These are phyloP conservation scores for Thunnus thynnus DNA, from an alignment of 2,113 vertebrate genomes.

Conservation along the genomic window DNA sequence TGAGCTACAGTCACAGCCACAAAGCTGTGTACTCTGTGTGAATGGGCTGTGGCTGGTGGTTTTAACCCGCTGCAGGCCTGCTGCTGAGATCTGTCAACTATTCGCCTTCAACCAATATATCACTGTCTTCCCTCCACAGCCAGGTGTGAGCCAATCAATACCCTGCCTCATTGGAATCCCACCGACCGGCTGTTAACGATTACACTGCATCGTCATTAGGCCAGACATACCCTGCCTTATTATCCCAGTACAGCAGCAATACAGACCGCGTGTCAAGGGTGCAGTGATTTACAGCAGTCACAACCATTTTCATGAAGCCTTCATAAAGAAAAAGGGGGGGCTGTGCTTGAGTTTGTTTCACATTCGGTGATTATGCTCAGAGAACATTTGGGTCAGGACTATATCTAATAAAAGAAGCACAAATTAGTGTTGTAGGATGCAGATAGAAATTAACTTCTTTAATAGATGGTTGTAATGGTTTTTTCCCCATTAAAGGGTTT, in stretches of 20 bases:
- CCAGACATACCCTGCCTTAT: not conserved
- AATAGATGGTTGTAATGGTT: too few relatives aligned
- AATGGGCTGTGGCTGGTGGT: slow-evolving; percentile 39
- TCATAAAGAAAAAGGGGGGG: not conserved
- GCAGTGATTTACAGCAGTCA: not conserved
- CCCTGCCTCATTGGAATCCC: slow-evolving; percentile 38
- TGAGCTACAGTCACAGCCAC: not conserved
- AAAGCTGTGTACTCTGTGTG: slow-evolving; percentile 7
- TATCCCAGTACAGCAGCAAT: not conserved
- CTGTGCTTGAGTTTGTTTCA: not conserved
- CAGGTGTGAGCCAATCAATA: slow-evolving; percentile 60
- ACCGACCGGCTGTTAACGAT: slow-evolving; percentile 27
- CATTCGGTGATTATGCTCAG: not conserved
- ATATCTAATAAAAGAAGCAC: not conserved
- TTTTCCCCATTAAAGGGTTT: too few relatives aligned
- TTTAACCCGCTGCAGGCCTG: slow-evolving; percentile 47
- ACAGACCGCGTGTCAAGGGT: too few relatives aligned
- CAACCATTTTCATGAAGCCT: not conserved
- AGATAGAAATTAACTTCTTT: too few relatives aligned
- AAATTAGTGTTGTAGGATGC: too few relatives aligned
- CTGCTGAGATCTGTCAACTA: slow-evolving; percentile 56
- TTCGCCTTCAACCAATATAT: slow-evolving; percentile 59
- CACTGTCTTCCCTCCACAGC: slow-evolving; percentile 52
- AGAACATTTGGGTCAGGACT: not conserved
- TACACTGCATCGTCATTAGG: slow-evolving; percentile 21